These are phyloP conservation scores for Rhinichthys klamathensis DNA, from an alignment of 2,113 vertebrate genomes.

Conservation along the genomic window DNA sequence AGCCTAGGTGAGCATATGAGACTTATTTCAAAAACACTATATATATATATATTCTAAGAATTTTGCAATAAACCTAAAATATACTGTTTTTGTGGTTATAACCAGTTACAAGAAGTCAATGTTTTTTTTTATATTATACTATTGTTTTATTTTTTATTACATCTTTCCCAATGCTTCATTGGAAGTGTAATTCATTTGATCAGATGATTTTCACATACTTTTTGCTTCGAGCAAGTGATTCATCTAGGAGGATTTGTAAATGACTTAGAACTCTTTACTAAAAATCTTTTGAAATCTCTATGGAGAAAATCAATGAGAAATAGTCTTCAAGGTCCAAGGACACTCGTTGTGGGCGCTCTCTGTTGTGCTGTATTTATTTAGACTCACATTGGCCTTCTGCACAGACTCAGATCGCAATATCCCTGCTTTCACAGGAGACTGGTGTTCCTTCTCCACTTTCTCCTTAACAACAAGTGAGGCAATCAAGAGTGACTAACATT, in stretches of 20 bases:
- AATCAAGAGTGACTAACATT: background rate
- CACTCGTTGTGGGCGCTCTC: background rate
- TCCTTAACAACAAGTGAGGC: constrained; percentile 64
- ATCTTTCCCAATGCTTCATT: background rate
- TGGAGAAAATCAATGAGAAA: background rate
- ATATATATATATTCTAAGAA: too few relatives aligned
- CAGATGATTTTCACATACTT: background rate
- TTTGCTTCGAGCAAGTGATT: background rate
- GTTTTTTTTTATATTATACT: background rate
- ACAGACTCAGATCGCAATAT: constrained; percentile 70
- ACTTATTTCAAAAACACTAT: background rate
- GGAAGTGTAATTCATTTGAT: background rate
- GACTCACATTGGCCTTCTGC: constrained; percentile 79
- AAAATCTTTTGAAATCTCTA: background rate
- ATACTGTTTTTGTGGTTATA: background rate
- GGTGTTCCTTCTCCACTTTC: constrained; percentile 68
- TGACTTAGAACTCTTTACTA: background rate
- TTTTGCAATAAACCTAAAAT: too few relatives aligned
- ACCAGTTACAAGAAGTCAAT: background rate
- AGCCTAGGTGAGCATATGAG: background rate
- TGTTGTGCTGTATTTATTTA: constrained; percentile 7
- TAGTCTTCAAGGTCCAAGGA: background rate
- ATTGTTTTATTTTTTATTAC: background rate
- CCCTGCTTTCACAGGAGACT: constrained; percentile 55
- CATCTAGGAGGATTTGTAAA: background rate